Conservation (phyloP, 2,888 invertebrate species). For the Arrhopalites spinosus region DNA sequence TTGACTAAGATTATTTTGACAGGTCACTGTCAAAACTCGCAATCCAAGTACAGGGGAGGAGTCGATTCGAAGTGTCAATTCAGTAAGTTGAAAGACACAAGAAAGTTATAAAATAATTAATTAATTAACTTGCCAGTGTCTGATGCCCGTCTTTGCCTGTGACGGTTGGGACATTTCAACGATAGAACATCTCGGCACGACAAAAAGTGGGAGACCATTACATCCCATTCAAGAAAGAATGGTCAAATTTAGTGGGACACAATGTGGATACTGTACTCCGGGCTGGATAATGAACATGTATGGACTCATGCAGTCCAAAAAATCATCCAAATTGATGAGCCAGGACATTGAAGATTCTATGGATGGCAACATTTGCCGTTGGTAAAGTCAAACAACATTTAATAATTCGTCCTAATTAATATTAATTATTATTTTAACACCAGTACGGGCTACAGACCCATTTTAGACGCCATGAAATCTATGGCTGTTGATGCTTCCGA, state of each 20-base stretch:
- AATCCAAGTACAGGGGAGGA: slow-evolving; percentile 58
- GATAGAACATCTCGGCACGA: slow-evolving; percentile 60
- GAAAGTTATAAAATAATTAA: slow-evolving; percentile 47
- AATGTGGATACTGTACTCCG: slow-evolving; percentile 58
- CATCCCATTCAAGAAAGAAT: slow-evolving; percentile 59
- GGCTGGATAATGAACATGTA: slow-evolving; percentile 59
- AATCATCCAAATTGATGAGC: background rate
- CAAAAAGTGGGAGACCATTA: slow-evolving; percentile 56
- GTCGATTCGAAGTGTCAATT: background rate
- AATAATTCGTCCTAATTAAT: background rate
- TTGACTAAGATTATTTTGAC: background rate
- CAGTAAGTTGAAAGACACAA: slow-evolving; percentile 57
- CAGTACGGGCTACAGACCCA: slow-evolving; percentile 66
- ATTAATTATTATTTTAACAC: background rate
- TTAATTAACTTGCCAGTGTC: slow-evolving; percentile 58
- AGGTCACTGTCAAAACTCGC: slow-evolving; percentile 62
- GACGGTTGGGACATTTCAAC: slow-evolving; percentile 60
- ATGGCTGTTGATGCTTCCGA: slow-evolving; percentile 65
- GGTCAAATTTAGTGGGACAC: slow-evolving; percentile 60
- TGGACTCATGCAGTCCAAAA: slow-evolving; percentile 36
- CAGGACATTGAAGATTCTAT: slow-evolving; percentile 16
- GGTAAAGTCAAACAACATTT: slow-evolving; percentile 56
- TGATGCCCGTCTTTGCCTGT: slow-evolving; percentile 59
- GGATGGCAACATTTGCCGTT: slow-evolving; percentile 67
- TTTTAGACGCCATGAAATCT: slow-evolving; percentile 77